Evolutionary conservation across 2,888 invertebrate genomes (phyloP).

Genomic region (Synergus japonicus): DNA sequence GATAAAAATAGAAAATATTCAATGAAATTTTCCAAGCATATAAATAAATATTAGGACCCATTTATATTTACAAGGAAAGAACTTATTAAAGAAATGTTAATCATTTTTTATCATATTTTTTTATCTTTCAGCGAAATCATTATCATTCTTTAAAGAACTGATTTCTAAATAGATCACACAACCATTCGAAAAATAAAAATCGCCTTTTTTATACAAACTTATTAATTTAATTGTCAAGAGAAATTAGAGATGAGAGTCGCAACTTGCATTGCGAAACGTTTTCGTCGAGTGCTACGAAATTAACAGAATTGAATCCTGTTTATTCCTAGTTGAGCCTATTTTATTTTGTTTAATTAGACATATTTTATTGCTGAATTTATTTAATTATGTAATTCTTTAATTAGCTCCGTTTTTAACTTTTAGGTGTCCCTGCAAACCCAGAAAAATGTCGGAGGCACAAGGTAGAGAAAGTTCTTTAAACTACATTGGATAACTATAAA

Average conservation of each 20-base stretch:
- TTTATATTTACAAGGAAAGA: neutral
- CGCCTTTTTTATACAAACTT: neutral
- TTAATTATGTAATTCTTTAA: slow-evolving; percentile 29
- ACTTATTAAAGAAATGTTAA: neutral
- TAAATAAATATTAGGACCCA: neutral
- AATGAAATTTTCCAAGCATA: neutral
- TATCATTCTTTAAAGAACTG: too few species aligned
- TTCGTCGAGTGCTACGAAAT: neutral
- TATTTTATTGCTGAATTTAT: slow-evolving; percentile 39
- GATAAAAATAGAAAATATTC: slow-evolving; percentile 7
- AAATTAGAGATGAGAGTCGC: slow-evolving; percentile 18
- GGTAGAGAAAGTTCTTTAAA: slow-evolving; percentile 62
- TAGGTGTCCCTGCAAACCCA: slow-evolving; percentile 63
- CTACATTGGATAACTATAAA: neutral
- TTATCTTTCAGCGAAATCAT: too few species aligned
- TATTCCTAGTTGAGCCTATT: slow-evolving; percentile 10
- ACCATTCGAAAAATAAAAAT: neutral
- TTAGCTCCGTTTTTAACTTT: slow-evolving; percentile 48
- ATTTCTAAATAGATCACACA: too few species aligned
- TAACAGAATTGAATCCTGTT: slow-evolving; percentile 3
- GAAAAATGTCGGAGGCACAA: slow-evolving; percentile 73
- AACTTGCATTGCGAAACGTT: neutral
- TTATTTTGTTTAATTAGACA: neutral
- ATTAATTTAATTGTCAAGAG: neutral
- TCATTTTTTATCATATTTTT: too few species aligned